A percentile compares a stretch with the other conserved stretches of the same genome.
These are phyloP conservation scores for Sternarchorhynchus goeldii DNA, from an alignment of 2,797 vertebrate species.

Conservation along the genomic window DNA sequence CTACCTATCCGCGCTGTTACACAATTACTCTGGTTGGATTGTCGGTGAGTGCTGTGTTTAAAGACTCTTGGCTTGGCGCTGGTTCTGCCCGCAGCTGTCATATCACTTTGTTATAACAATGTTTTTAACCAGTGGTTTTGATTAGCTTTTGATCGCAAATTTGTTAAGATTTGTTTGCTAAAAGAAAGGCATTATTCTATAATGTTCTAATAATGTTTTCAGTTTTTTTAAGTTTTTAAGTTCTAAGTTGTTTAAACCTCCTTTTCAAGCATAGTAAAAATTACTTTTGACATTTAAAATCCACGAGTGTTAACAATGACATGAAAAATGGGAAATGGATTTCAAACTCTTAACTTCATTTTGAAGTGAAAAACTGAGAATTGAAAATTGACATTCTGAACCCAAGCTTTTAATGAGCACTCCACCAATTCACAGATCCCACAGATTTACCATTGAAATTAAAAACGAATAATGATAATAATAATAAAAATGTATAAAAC, in stretches of 20 bases:
- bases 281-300: slow-evolving; percentile 42
- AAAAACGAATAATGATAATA: neutral
- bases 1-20: slow-evolving; percentile 18
- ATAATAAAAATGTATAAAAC: neutral
- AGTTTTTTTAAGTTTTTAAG: neutral
- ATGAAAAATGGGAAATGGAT: slow-evolving; percentile 16
- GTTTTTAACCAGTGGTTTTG: slow-evolving; percentile 28
- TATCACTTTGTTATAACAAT: slow-evolving; percentile 20
- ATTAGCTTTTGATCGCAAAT: slow-evolving; percentile 33
- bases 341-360: slow-evolving; percentile 10
- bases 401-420: neutral
- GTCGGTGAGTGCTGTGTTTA: neutral
- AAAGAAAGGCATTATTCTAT: neutral
- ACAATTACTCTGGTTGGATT: slow-evolving; percentile 13
- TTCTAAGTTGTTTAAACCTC: neutral
- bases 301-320: slow-evolving; percentile 13
- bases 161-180: slow-evolving; percentile 2
- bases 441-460: neutral
- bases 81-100: slow-evolving; percentile 27
- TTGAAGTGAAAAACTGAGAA: slow-evolving; percentile 3
- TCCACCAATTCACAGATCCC: neutral
- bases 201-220: slow-evolving; percentile 5
- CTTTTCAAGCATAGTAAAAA: slow-evolving; percentile 16
- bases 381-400: neutral
- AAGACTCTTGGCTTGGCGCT: neutral